A percentile compares a stretch with the other conserved stretches of the same genome.
Conservation (phyloP, 2,888 invertebrate genomes). For the Scaeva pyrastri region DNA sequence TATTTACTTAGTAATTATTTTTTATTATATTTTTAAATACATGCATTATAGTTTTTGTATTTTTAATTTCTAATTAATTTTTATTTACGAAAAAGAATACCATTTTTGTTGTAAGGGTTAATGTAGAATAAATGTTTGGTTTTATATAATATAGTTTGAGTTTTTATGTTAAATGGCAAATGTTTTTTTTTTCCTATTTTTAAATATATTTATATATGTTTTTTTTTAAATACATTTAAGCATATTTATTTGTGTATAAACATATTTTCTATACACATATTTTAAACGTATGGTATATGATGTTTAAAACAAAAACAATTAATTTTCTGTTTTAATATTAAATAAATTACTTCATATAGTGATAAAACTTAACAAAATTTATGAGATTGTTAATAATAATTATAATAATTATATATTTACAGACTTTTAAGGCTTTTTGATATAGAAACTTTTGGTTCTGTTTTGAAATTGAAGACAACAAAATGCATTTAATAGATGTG, state of each 20-base stretch:
- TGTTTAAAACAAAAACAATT: constrained; percentile 13
- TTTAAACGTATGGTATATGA: background rate
- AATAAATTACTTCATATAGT: constrained; percentile 8
- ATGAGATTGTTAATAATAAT: constrained; percentile 9
- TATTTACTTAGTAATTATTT: constrained; percentile 5
- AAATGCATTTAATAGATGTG: constrained; percentile 29
- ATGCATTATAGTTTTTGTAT: constrained; percentile 36
- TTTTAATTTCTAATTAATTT: constrained; percentile 38
- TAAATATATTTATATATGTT: no score
- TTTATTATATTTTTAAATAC: constrained; percentile 33
- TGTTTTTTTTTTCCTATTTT: constrained; percentile 30
- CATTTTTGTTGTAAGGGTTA: constrained; percentile 41
- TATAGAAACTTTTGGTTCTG: constrained; percentile 76
- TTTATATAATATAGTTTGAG: constrained; percentile 45
- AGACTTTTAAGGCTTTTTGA: constrained; percentile 70
- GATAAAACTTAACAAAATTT: constrained; percentile 46
- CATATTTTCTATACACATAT: constrained; percentile 31
- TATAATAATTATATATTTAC: constrained; percentile 66
- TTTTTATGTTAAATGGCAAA: constrained; percentile 59
- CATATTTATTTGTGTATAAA: constrained; percentile 3
- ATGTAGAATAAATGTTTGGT: constrained; percentile 52
- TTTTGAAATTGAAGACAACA: constrained; percentile 42
- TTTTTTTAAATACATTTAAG: constrained; percentile 38
- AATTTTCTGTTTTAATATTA: constrained; percentile 13
- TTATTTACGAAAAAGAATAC: constrained; percentile 45